Base-by-base conservation (phyloP, 1,140 invertebrate genomes). In the Macrotrachela quadricornifera region DNA sequence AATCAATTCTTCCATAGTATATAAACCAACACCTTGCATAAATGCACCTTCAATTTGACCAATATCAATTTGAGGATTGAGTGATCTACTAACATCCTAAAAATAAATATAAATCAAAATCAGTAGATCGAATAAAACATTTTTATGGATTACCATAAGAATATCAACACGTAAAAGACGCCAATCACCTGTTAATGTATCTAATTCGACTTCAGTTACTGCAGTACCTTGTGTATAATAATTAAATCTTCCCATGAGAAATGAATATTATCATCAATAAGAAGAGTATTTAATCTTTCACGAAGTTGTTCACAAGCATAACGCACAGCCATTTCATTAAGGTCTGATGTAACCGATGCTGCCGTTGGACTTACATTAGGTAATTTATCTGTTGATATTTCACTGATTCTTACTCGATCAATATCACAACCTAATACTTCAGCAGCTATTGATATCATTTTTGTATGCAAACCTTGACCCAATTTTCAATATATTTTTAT, bases 31-130 rank as follows among this genome's bases (percentile, higher is more conserved):
- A 0, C 87, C 87, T 75, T 71, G 88, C 58, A 83, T 76, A 61
- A 91, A 92, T 0, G 75, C 88, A 37, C 88, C 88, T 73, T 94
- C 88, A 21, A 94, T 79, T 72, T 94, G 88, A 0, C 87, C 88
- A 62, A 94, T 83, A 60, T 95, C 88, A 59, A 94, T 87, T 0
- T 86, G 85, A 18, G 87, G 87, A 72, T 94, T 94, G 30, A 94
- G 68, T 71, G 84, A 90, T 54, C 83, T 78, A 16, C 82, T 81
- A 49, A 92, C 73, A 71, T 94, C 88, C n/a, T n/a, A n/a, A n/a
- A n/a, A n/a, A n/a, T n/a, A n/a, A n/a, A n/a, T n/a, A n/a, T n/a
- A n/a, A n/a, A n/a, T n/a, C n/a, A n/a, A n/a, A n/a, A n/a, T n/a
- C n/a, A n/a, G n/a, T n/a, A n/a, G n/a, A n/a, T n/a, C n/a, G n/a